phyloP scores from a whole-genome alignment of 2,113 vertebrate genomes.

The Fregetta grallaria region DNA sequence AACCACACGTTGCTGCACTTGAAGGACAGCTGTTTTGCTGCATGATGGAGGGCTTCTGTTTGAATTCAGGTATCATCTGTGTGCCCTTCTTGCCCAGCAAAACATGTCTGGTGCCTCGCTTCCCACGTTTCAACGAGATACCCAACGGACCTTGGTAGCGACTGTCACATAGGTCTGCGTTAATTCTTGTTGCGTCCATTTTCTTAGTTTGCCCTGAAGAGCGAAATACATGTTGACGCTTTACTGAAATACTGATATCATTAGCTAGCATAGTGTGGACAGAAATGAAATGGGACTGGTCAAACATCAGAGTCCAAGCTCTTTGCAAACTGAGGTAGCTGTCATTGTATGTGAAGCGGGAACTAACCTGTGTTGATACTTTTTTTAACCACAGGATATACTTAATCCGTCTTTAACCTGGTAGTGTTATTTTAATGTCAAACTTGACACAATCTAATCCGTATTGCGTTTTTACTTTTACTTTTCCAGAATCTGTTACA shows the following conservation, averaged over 20 bases:
- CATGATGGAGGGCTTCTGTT: background rate
- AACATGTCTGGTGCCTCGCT: background rate
- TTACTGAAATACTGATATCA: background rate
- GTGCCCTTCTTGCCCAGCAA: background rate
- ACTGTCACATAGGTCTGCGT: background rate
- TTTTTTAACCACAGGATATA: background rate
- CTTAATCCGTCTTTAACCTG: background rate
- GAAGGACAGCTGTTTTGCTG: background rate
- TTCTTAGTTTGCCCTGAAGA: background rate
- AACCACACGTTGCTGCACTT: background rate
- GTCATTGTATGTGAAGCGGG: background rate
- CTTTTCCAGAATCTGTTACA: slow-evolving; percentile 46
- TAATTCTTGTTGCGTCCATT: background rate
- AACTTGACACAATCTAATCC: background rate
- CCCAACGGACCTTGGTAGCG: fast-evolving
- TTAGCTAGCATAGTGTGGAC: background rate
- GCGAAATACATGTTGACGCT: background rate
- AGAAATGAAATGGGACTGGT: background rate
- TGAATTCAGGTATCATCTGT: background rate
- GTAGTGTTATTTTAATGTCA: background rate
- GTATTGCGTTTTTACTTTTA: background rate
- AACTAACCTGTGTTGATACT: background rate
- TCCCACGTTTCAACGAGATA: background rate
- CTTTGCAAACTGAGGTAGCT: background rate
- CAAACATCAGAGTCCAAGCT: background rate